Evolutionary conservation across 2,113 vertebrate genomes (phyloP).

Genomic region (Blennius ocellaris): DNA sequence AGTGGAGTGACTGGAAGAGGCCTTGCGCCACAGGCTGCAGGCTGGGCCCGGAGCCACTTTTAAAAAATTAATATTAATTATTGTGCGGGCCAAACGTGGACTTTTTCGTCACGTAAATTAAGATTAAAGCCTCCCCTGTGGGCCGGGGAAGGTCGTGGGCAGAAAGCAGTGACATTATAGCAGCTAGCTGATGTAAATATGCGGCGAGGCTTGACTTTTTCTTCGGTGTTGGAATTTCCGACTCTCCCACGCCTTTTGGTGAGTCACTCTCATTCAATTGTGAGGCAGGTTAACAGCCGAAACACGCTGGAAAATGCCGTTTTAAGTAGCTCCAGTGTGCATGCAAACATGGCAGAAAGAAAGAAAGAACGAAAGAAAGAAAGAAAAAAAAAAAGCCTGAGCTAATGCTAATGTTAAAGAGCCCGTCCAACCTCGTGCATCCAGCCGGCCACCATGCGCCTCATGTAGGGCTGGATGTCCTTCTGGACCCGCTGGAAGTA

Average conservation of each 20-base stretch:
- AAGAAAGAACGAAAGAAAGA: neutral
- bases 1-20: constrained; percentile 51
- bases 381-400: neutral
- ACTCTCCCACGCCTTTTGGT: constrained; percentile 82
- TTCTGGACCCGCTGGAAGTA: constrained; percentile 95
- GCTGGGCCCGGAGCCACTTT: constrained; percentile 54
- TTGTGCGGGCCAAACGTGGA: constrained; percentile 39
- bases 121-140: constrained; percentile 59
- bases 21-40: constrained; percentile 42
- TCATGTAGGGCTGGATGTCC: constrained; percentile 94
- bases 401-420: constrained; percentile 43
- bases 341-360: constrained; percentile 10
- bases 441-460: constrained; percentile 94
- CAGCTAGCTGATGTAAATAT: constrained; percentile 68
- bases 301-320: constrained; percentile 8
- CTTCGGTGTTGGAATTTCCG: constrained; percentile 72
- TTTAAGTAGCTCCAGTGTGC: neutral
- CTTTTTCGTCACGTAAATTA: constrained; percentile 84
- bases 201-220: constrained; percentile 64
- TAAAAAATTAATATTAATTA: constrained; percentile 89
- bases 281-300: constrained; percentile 49
- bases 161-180: constrained; percentile 28
- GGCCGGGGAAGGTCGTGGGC: neutral
- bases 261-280: constrained; percentile 76
- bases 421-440: constrained; percentile 93